Base-by-base conservation (phyloP, 2,797 vertebrate species). In the Kryptolebias ocellatus region DNA sequence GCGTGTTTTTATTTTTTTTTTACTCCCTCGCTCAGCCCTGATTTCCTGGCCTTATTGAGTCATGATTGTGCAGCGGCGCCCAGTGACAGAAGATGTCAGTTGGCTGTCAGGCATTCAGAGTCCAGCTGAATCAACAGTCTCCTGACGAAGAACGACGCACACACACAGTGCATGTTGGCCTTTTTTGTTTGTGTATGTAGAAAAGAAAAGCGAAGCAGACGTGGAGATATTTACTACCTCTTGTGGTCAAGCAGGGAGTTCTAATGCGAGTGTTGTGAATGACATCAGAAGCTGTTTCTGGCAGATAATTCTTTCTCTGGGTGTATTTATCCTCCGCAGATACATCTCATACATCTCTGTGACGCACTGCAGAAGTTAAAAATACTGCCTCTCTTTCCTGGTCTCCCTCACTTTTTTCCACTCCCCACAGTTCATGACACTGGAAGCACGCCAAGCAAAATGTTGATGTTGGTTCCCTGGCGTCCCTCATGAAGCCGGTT, bases 101-200 rank as follows among this genome's bases (percentile, higher is more conserved):
- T 82, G 79, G 80, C 89, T 90, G 86, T 92, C 88, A 91, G 83
- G 78, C 76, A 5, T 79, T 89, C 72, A 87, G 77, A 53, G 84
- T 86, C 80, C 91, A 93, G 93, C 92, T 94, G 92, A 92, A 90
- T 93, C 90, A 94, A 93, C 92, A 92, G 79, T 70, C 60, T 69
- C 61, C 64, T 72, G 65, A 47, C 44, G 67, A 74, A 78, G 67
- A 74, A 67, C 0, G 17, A 18, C 56, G 20, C 67, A 67, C 58
- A 75, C 56, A 66, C 17, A 29, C 56, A 17, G 66, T 39, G 39
- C 59, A 70, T 67, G 47, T 64, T 17, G 0, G 50, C 49, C 29
- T 66, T 44, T 63, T 70, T 69, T 80, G 59, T 65, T 75, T 63
- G 56, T 70, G 46, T 53, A 57, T 29, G 50, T 37, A 60, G 52